Evolutionary conservation across 2,797 vertebrate genomes (phyloP), one percentile per base, ranked within the genome.

Genomic region (Sebastiscus albofasciatus): DNA sequence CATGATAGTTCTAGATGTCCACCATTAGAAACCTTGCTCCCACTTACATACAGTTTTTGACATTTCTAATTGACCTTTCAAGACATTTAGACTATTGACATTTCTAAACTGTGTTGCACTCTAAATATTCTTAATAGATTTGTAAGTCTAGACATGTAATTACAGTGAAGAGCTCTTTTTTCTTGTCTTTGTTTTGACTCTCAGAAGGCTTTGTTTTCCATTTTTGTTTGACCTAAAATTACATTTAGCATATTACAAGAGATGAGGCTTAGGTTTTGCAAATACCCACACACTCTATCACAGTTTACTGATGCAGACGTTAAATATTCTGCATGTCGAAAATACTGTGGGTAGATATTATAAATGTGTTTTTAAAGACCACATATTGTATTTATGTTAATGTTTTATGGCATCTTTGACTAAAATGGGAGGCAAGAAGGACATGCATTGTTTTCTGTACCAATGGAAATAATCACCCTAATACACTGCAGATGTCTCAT

Each of bases 401-500:
- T 60, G 56, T 62, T 74, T 90, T 20, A 42, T 65, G n/a, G 29
- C 13, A 52, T 81, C 75, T 84, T 27, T 77, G 60, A 67, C 71
- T 77, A 64, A 80, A 79, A 83, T 66, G 42, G 31, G 65, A 71
- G 62, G 8, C 14, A 54, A 67, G 36, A 80, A 79, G 39, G 64
- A 81, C 67, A 60, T 75, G 82, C 58, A 86, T 82, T 86, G 88
- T 91, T 93, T 93, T 76, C 82, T 82, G 86, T 81, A 72, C 42
- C 70, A 81, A 65, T 75, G 59, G 76, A 85, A 91, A 91, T 81
- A 88, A 87, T 90, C 87, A 84, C 68, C 74, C 79, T 89, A 88
- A 91, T 91, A 88, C 67, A 85, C 72, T 71, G 86, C 92, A 90
- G 92, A 92, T 92, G 93, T 83, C 79, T 90, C 85, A 75, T 86